These are phyloP conservation scores for Chirona hameri DNA, from an alignment of 2,888 invertebrate genomes.

Conservation along the genomic window DNA sequence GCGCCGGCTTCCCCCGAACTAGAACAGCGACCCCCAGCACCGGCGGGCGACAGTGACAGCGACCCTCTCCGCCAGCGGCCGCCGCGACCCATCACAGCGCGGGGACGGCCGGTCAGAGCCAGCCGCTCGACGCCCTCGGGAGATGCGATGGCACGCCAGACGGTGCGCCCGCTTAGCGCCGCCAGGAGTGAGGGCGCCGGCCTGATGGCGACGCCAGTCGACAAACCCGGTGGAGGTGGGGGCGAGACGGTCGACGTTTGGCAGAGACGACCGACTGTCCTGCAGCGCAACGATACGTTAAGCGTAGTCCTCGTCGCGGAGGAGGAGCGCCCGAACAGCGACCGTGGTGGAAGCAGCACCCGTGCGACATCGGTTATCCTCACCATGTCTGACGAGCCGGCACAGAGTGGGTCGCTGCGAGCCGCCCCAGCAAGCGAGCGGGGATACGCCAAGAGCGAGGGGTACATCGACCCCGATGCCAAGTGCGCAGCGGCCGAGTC, in stretches of 20 bases:
- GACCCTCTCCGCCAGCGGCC: neutral
- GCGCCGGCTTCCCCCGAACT: neutral
- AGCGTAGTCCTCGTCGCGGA: neutral
- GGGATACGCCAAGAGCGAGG: neutral
- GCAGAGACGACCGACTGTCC: neutral
- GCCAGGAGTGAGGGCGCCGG: neutral
- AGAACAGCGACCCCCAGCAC: neutral
- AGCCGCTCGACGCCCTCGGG: neutral
- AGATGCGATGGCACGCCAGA: neutral
- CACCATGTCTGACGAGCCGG: neutral
- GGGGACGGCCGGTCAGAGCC: neutral
- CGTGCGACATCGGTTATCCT: neutral
- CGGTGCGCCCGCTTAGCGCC: neutral
- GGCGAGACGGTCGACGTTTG: neutral
- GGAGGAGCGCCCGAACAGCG: neutral
- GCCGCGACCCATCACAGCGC: neutral
- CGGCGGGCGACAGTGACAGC: neutral
- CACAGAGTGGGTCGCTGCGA: neutral
- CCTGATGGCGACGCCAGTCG: neutral
- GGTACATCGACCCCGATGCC: neutral
- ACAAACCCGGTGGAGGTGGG: neutral
- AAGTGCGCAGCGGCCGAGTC: neutral
- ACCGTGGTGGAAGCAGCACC: neutral
- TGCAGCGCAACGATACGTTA: neutral
- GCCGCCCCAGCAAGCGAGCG: neutral